Evolutionary conservation across 1,140 invertebrate genomes (phyloP).

Genomic region (Drosophila saltans): DNA sequence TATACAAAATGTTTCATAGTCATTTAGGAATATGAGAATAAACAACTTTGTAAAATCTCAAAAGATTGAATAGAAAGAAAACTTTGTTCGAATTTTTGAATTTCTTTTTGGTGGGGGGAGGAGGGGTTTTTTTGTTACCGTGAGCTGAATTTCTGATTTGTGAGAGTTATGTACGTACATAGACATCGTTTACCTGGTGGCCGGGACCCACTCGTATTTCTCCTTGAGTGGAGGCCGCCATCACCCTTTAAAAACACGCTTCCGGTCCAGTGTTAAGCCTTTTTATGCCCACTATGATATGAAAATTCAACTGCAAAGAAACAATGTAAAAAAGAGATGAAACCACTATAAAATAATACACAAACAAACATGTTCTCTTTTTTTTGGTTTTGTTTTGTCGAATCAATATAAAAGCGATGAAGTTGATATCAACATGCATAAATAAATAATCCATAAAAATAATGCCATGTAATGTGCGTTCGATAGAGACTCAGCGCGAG

Average conservation of each 20-base stretch:
- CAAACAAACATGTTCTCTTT: slow-evolving; percentile 6
- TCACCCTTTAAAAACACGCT: slow-evolving; percentile 83
- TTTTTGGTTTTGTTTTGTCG: neutral
- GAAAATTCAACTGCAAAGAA: slow-evolving; percentile 78
- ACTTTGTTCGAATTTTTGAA: slow-evolving; percentile 41
- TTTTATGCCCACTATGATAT: slow-evolving; percentile 82
- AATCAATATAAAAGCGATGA: slow-evolving; percentile 65
- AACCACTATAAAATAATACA: slow-evolving; percentile 12
- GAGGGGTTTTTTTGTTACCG: slow-evolving; percentile 82
- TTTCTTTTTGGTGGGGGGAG: slow-evolving; percentile 9
- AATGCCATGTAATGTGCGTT: slow-evolving; percentile 72
- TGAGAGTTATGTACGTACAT: slow-evolving; percentile 86
- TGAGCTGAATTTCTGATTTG: slow-evolving; percentile 83
- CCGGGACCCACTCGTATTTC: slow-evolving; percentile 97
- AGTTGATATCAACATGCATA: slow-evolving; percentile 71
- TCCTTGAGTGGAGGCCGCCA: slow-evolving; percentile 91
- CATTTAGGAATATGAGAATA: neutral
- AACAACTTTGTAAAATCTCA: neutral
- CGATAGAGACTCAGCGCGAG: slow-evolving; percentile 17
- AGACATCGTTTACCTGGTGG: slow-evolving; percentile 92
- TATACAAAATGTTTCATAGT: neutral
- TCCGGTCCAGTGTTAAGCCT: slow-evolving; percentile 83
- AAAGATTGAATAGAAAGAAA: slow-evolving; percentile 28
- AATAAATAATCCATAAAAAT: slow-evolving; percentile 79
- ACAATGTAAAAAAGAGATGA: slow-evolving; percentile 33